Percentiles rank a stretch among this genome's conserved stretches.
Evolutionary conservation across 1,140 invertebrate genomes (phyloP).

Genomic region (Ganaspis sp.): DNA sequence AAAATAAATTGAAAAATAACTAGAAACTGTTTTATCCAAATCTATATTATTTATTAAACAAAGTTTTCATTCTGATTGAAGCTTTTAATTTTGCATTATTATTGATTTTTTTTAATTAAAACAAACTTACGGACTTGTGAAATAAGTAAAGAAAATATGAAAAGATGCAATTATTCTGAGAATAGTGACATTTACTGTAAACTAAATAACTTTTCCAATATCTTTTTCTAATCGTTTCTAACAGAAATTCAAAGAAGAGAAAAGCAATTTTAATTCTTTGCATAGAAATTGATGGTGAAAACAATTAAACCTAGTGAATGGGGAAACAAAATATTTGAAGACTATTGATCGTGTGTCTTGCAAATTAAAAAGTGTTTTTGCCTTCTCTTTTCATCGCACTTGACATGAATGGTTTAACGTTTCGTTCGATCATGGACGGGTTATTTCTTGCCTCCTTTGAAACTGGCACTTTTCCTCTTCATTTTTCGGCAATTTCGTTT

Average conservation of each 20-base stretch:
- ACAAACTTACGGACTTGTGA: too few species aligned
- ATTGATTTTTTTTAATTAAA: too few species aligned
- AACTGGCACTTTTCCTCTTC: slow-evolving; percentile 8
- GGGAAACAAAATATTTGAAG: neutral
- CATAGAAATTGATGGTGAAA: neutral
- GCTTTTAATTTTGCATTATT: too few species aligned
- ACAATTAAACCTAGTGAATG: neutral
- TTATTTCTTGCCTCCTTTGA: slow-evolving; percentile 20
- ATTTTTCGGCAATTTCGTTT: slow-evolving; percentile 28
- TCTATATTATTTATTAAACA: too few species aligned
- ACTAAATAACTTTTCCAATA: neutral
- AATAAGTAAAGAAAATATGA: too few species aligned
- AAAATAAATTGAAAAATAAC: too few species aligned
- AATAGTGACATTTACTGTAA: neutral
- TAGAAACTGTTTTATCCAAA: too few species aligned
- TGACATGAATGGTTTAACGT: neutral
- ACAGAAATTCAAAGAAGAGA: neutral
- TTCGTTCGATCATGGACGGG: neutral
- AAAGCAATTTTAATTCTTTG: slow-evolving; percentile 12
- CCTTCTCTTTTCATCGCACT: neutral
- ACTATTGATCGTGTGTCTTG: neutral
- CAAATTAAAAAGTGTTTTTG: slow-evolving; percentile 9
- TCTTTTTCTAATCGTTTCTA: neutral
- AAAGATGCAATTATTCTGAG: neutral
- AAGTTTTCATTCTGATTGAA: too few species aligned